These are phyloP conservation scores for Synaphobranchus kaupii DNA, from an alignment of 2,797 vertebrate genomes.

Conservation along the genomic window DNA sequence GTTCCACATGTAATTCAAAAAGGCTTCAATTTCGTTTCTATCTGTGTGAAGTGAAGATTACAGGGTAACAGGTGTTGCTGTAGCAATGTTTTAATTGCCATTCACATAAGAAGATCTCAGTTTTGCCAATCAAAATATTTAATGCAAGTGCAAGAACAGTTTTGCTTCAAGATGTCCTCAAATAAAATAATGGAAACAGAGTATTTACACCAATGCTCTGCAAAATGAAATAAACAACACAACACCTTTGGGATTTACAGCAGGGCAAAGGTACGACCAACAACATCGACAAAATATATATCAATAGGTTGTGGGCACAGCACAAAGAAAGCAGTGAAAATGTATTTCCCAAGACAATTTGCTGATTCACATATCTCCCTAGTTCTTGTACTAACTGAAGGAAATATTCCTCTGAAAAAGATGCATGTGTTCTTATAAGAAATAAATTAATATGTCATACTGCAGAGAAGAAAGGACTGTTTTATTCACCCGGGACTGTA, in stretches of 20 bases:
- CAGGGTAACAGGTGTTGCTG: too few relatives aligned
- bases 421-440: constrained; percentile 18
- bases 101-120: background rate
- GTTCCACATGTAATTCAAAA: background rate
- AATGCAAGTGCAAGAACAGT: constrained; percentile 27
- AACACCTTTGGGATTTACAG: constrained; percentile 12
- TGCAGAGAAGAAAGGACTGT: constrained; percentile 26
- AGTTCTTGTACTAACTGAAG: background rate
- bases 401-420: constrained; percentile 16
- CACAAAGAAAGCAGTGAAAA: constrained; percentile 19
- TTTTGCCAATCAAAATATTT: constrained; percentile 19
- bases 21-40: background rate
- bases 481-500: constrained; percentile 34
- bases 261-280: constrained; percentile 6
- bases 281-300: background rate
- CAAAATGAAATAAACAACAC: constrained; percentile 20
- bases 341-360: constrained; percentile 13
- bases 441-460: constrained; percentile 41
- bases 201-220: background rate
- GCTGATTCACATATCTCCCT: background rate
- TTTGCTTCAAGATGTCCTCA: constrained; percentile 30
- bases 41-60: background rate
- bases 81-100: background rate
- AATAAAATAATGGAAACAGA: constrained; percentile 13
- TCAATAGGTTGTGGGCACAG: background rate